Evolutionary conservation across 1,140 invertebrate species (phyloP), one percentile per base, ranked within the genome.

Genomic region (Sinella curviseta): DNA sequence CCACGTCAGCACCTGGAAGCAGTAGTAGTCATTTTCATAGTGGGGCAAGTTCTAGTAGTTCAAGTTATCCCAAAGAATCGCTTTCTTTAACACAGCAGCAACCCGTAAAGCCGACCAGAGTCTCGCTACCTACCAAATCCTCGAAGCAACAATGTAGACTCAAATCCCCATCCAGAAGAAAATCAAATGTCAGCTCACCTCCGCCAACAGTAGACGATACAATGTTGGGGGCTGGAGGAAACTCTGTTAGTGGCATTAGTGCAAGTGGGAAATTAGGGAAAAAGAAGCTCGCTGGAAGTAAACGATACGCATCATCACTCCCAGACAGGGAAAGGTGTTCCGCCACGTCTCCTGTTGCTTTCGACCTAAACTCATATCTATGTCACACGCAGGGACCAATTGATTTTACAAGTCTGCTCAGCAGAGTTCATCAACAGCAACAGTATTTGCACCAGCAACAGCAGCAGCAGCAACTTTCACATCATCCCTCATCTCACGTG

Each of bases 301-400:
- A 77, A 67, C 65, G 78, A 33, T 83, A 83, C 33, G 80, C 82
- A 0, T 76, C 80, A 20, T 83, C 82, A 3, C 76, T 83, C 4
- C 82, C 82, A 0, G 82, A 83, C 74, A 57, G 75, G 31, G 80
- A 81, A 24, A 34, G 79, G 24, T 57, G 60, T 17, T 76, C 77
- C 35, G 77, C 74, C 0, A 54, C 57, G 30, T 80, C 78, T 31
- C 28, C 78, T 54, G 74, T 75, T 54, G 36, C 74, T 8, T 75
- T 75, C 28, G 74, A 75, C 24, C 16, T 75, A 2, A 75, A 75
- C 28, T 75, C 74, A 28, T 75, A 8, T 30, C 26, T 75, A n/a
- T 75, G 74, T 48, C 74, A 75, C 28, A 39, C 17, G 1, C 74
- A 75, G 28, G 74, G 74, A 20, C 74, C 74, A 3, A 75, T 75